Conservation (phyloP, 2,797 vertebrate genomes). For the Cynodonichthys magdalenae region DNA sequence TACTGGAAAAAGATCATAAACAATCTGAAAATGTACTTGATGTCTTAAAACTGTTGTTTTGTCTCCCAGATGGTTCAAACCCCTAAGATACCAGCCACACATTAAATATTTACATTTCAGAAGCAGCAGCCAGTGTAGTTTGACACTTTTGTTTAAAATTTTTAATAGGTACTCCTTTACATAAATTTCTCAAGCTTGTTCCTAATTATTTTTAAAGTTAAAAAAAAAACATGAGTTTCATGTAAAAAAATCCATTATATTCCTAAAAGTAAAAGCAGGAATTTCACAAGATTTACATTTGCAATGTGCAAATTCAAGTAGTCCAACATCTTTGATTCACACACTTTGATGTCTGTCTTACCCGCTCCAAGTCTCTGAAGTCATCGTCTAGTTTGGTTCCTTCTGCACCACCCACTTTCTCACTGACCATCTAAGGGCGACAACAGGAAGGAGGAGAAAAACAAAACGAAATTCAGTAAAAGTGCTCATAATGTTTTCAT, state of each 20-base stretch:
- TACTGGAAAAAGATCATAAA: neutral
- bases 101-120: neutral
- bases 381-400: slow-evolving; percentile 98
- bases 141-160: neutral
- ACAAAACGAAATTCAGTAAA: slow-evolving; percentile 22
- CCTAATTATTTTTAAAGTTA: neutral
- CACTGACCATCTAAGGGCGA: slow-evolving; percentile 90
- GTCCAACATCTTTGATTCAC: neutral
- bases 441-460: neutral
- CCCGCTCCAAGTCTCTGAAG: slow-evolving; percentile 97
- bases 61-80: neutral
- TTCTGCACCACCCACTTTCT: slow-evolving; percentile 97
- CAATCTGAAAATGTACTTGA: neutral
- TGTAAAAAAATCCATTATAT: neutral
- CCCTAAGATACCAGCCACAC: neutral
- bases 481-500: slow-evolving; percentile 36
- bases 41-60: neutral
- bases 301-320: slow-evolving; percentile 3
- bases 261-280: neutral
- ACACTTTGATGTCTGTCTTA: slow-evolving; percentile 67
- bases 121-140: neutral
- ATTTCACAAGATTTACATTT: slow-evolving; percentile 1
- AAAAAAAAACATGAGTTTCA: no score
- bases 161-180: neutral
- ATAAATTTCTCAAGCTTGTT: neutral